Evolutionary conservation across 2,797 vertebrate species (phyloP).

Genomic region (Meriones psammophilus): DNA sequence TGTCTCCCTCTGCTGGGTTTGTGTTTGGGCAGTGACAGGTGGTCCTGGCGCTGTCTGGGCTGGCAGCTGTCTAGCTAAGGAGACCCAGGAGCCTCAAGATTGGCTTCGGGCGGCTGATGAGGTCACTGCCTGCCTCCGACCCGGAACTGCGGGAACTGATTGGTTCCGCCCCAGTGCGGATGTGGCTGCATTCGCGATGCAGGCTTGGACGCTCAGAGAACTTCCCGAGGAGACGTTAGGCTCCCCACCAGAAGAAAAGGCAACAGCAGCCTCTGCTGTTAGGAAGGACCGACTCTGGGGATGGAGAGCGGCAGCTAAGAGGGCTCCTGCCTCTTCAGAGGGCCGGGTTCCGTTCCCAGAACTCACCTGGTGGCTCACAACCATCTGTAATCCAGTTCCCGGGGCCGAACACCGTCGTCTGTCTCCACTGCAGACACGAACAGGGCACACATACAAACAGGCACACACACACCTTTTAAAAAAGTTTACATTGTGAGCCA

Average conservation of each 20-base stretch:
- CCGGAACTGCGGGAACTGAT: not conserved
- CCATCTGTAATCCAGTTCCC: not conserved
- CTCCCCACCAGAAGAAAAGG: slow-evolving; percentile 8
- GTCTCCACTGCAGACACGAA: not conserved
- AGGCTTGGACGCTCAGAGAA: not conserved
- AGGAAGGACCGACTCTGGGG: not conserved
- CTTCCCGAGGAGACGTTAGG: not conserved
- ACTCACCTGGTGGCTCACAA: not conserved
- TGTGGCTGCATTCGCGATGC: not conserved
- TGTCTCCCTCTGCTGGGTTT: not conserved
- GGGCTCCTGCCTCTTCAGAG: not conserved
- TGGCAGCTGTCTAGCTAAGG: not conserved
- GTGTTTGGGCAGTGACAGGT: not conserved
- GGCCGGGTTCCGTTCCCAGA: not conserved
- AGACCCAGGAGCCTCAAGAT: not conserved
- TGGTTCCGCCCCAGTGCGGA: not conserved
- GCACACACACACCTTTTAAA: not conserved
- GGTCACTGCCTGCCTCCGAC: slow-evolving; percentile 10
- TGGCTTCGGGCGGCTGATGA: not conserved
- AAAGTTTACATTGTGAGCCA: not conserved
- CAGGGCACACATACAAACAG: not conserved
- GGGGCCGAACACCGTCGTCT: too few relatives aligned
- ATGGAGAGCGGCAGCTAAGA: not conserved
- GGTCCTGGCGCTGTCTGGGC: not conserved
- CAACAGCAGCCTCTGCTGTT: not conserved